Base-by-base conservation (phyloP, 2,113 vertebrate species). In the Neogobius melanostomus region DNA sequence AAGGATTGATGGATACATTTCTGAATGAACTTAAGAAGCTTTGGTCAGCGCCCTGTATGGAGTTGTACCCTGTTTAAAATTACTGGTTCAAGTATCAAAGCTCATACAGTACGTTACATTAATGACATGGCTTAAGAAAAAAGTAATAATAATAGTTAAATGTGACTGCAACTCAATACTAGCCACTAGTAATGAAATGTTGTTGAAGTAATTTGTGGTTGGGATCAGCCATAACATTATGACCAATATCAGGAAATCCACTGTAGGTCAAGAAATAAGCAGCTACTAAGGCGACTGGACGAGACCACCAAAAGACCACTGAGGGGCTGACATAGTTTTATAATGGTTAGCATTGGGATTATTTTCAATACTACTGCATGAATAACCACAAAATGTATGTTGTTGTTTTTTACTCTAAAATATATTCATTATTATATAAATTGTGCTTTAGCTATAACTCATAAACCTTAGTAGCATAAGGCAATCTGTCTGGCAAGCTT, bases 51-150 rank as follows among this genome's bases (percentile, higher is more conserved):
- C 44, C 53, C 78, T 73, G 79, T 69, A 77, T 80, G 82, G 72
- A 45, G 47, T 66, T 74, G 85, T 89, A 90, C 87, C 89, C 85
- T 90, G 87, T 86, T 61, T 59, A 69, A 76, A 61, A 82, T 83
- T 69, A 74, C 74, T 76, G 77, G 64, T 85, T 85, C 84, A 85
- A 89, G 82, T 85, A 81, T 77, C 60, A 59, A 61, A 83, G 74
- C 66, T 69, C 82, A 76, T 84, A 87, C 72, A 82, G 74, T 71
- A 75, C 44, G 0, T 68, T 76, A 69, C 7, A 63, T 21, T 72
- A 14, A 14, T 17, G 63, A 48, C 68, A 49, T 75, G 44, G 16
- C 21, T 7, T 17, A 50, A 10, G 15, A 56, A 56, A 11, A 28
- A 56, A 11, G 11, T 11, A 45, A n/a, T 9, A 61, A 45, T 7